Evolutionary conservation across 2,888 invertebrate species (phyloP), one percentile per base, ranked within the genome.

Genomic region (Catocala fraxini): DNA sequence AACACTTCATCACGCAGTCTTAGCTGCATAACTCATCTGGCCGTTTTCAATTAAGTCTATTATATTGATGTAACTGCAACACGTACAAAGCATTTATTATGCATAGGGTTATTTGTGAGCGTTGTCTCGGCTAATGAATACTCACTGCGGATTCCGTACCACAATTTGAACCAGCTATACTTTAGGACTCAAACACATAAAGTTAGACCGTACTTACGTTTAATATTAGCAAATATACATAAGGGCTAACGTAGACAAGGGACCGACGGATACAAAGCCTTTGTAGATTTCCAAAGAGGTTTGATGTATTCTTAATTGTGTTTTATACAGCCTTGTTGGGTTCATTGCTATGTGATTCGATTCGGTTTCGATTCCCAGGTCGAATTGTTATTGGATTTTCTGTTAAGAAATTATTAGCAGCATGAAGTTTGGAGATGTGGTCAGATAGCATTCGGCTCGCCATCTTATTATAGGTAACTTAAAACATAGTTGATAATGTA

Each of bases 31-130:
- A 4, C 12, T 42, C 39, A 9, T 56, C 47, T 15, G 53, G 66
- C 43, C 60, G 47, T 58, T 74, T 70, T 65, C 57, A 34, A 65
- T 72, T 51, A 64, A 51, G 61, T 58, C 57, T 54, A 43, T 69
- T 71, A 61, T 59, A 51, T 64, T 35, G 12, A 33, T 15, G 49
- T 59, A 46, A 13, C 68, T 59, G 61, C 65, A 13, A 59, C 69
- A 59, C 57, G 56, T 57, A 65, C 60, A 47, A 48, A 59, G 41
- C 55, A 78, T 82, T 81, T 80, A 79, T 76, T 82, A 82, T 83
- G 79, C 79, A 83, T 80, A 68, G 73, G 70, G 71, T 81, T 82
- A 83, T 83, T 80, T 80, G 78, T 78, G 67, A 72, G 73, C 70
- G 68, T 73, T 75, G 80, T 77, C 74, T 65, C 66, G 62, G 63